Evolutionary conservation across 2,113 vertebrate genomes (phyloP), one percentile per base, ranked within the genome.

Genomic region (Catharus fuscescens): DNA sequence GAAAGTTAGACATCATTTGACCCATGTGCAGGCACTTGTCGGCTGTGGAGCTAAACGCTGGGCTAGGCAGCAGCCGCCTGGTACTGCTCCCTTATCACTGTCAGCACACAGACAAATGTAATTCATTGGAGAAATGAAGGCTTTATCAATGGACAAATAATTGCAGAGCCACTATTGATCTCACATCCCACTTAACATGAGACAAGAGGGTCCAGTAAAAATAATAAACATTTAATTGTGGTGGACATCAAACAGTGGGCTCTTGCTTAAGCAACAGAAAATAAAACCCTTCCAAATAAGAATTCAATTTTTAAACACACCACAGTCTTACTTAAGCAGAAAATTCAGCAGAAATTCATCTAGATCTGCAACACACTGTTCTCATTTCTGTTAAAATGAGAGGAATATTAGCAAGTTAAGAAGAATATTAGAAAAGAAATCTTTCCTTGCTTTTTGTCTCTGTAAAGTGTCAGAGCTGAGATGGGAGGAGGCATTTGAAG

Each of bases 141-240:
- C 78, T 98, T 98, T 98, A 97, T 98, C 98, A 98, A 97, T 97
- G 96, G 95, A 92, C 95, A 98, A 98, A 98, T 98, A 98, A 98
- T 98, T 97, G 93, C 97, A 97, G 96, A 96, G 89, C 86, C 92
- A 88, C 94, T 97, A 97, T 97, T 97, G 98, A 98, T 98, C 95
- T 62, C 59, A 90, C 84, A 92, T 96, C 95, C 96, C 92, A 82
- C 81, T 80, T 86, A 81, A 87, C 88, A 96, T 94, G 96, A 98
- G 96, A 97, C 96, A 93, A 88, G 90, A 73, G 93, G 94, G 67
- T 94, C 97, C 93, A 97, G 97, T 92, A 96, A 97, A 98, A 98
- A 97, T 71, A 95, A 97, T 95, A 98, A 97, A 97, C 94, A 47
- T 94, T 89, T 95, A 97, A 95, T 77, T 25, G 86, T 96, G 92